Evolutionary conservation across 2,113 vertebrate genomes (phyloP).

Genomic region (Chroicocephalus ridibundus): DNA sequence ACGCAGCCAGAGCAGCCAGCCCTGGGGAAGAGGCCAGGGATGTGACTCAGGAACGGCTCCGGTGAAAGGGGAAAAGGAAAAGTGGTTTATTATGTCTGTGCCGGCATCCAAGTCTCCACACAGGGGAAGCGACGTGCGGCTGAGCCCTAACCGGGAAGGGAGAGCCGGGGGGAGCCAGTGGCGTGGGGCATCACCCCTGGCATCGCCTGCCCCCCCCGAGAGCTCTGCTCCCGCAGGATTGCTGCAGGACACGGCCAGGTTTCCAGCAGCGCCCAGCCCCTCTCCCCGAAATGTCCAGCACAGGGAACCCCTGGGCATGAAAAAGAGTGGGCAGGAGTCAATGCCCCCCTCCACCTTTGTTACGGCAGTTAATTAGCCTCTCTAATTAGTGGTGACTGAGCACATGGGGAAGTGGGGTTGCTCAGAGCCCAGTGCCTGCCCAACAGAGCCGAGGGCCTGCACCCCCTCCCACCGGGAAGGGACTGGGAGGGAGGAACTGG

Average conservation of each 20-base stretch:
- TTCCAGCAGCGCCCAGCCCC: not conserved
- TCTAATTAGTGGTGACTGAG: not conserved
- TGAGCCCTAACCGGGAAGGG: not conserved
- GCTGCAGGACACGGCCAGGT: not conserved
- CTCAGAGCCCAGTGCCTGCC: accelerated
- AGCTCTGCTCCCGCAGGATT: not conserved
- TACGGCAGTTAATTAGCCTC: not conserved
- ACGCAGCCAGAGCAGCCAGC: not conserved
- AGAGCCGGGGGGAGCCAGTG: not conserved
- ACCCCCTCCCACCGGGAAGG: not conserved
- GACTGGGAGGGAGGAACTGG: not conserved
- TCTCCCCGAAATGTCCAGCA: not conserved
- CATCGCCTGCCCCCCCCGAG: not conserved
- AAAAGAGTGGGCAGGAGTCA: not conserved
- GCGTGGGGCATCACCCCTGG: not conserved
- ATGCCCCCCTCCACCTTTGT: not conserved
- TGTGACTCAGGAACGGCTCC: slow-evolving; percentile 20
- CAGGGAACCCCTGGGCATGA: not conserved
- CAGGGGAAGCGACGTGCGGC: not conserved
- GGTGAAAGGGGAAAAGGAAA: slow-evolving; percentile 25
- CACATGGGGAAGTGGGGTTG: not conserved
- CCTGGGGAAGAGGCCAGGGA: slow-evolving; percentile 23
- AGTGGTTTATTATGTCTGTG: slow-evolving; percentile 28
- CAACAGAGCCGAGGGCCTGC: accelerated
- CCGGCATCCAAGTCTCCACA: not conserved